phyloP scores from a whole-genome alignment of 2,888 invertebrate genomes.

The Cerastis rubricosa region DNA sequence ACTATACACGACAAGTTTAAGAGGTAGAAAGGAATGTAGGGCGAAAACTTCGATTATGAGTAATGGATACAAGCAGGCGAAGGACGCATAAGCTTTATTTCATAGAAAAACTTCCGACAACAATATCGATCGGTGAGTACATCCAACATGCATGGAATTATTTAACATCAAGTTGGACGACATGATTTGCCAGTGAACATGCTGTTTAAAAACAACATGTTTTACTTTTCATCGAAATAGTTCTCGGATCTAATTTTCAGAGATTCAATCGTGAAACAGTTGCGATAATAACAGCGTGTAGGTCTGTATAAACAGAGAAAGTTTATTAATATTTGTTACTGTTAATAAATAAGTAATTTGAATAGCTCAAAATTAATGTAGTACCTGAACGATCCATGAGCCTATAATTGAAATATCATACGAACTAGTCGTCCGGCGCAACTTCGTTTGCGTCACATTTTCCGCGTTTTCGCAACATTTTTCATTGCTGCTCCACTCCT shows the following conservation, averaged over 20 bases:
- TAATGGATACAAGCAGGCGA: not conserved
- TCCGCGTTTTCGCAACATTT: too few species aligned
- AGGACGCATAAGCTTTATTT: not conserved
- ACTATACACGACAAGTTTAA: constrained; percentile 19
- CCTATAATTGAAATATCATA: not conserved
- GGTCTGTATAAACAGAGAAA: not conserved
- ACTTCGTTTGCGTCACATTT: too few species aligned
- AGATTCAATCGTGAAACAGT: not conserved
- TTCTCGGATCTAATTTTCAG: not conserved
- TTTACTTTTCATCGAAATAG: not conserved
- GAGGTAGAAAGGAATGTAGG: constrained; percentile 9
- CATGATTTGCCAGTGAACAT: not conserved
- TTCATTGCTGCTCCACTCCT: too few species aligned
- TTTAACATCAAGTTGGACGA: not conserved
- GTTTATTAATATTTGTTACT: not conserved
- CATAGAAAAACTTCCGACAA: constrained; percentile 2
- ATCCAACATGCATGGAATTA: not conserved
- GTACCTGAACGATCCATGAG: not conserved
- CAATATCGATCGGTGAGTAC: not conserved
- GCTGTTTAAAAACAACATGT: not conserved
- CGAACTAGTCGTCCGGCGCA: too few species aligned
- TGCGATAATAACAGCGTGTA: not conserved
- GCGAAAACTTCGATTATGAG: constrained; percentile 25
- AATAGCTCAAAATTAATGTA: not conserved
- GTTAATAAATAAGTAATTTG: not conserved